Conservation (phyloP, 2,888 invertebrate genomes). For the Tillus elongatus region DNA sequence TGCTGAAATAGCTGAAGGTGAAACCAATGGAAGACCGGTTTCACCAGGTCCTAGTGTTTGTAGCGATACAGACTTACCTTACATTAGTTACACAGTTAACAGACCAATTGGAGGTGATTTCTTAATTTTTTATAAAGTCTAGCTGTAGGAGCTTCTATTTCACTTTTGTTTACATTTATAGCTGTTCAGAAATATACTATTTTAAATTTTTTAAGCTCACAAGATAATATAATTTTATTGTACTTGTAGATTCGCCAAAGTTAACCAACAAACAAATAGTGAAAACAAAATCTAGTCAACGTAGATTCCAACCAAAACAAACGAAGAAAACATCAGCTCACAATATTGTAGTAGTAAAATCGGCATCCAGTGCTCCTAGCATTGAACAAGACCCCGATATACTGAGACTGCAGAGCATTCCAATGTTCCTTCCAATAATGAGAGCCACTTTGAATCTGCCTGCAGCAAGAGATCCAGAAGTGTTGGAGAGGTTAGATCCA, state of each 20-base stretch:
- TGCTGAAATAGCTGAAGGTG: conserved; percentile 26
- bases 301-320: conserved; percentile 40
- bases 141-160: too few relatives aligned
- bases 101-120: conserved; percentile 70
- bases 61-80: conserved; percentile 80
- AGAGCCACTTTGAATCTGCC: conserved; percentile 78
- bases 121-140: conserved; percentile 9
- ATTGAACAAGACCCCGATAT: conserved; percentile 70
- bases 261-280: conserved; percentile 52
- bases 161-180: too few relatives aligned
- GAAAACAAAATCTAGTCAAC: conserved; percentile 30
- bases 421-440: conserved; percentile 89
- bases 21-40: conserved; percentile 51
- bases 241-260: conserved; percentile 67
- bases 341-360: conserved; percentile 76
- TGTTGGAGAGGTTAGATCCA: conserved; percentile 65
- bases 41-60: conserved; percentile 85
- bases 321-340: conserved; percentile 47
- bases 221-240: not conserved
- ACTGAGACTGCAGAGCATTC: conserved; percentile 63
- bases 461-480: conserved; percentile 77
- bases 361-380: conserved; percentile 51
- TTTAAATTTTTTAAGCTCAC: too few relatives aligned
- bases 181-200: too few relatives aligned
- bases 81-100: conserved; percentile 84